Base-by-base conservation (phyloP, 2,113 vertebrate genomes). In the Plecturocebus donacophilus region DNA sequence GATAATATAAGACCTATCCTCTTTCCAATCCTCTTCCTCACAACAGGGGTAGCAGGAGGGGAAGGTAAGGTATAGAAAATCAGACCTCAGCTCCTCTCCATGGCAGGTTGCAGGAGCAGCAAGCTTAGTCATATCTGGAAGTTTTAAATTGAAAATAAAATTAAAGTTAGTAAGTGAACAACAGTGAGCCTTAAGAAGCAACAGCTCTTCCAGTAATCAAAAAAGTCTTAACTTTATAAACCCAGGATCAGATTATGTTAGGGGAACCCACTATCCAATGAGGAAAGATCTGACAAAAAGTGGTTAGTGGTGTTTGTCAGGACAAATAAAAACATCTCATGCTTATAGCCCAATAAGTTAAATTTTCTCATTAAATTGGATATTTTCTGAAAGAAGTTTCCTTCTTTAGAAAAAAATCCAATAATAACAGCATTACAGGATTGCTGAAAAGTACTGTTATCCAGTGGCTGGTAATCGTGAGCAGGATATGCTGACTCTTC, bases 21-120 rank as follows among this genome's bases (percentile, higher is more conserved):
- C 19, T 75, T n/a, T 56, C 8, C 7, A 45, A 77, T 9, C 1
- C 19, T 32, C 17, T 75, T 21, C 0, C 8, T 9, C 25, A 17
- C 6, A 71, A 6, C 4, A 40, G 20, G 8, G 12, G 1, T 30
- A 13, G 42, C 27, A 84, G 6, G 3, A 91, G 25, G 13, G 35
- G 2, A 42, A 30, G 3, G 17, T 27, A 12, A 56, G 2, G 3
- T 32, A 0, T 4, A 2, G 20, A 66, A 75, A 75, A 61, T 1
- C 38, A 49, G 17, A 68, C 2, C 20, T 14, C 66, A 6, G 5
- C 19, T 79, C 5, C 19, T 4, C 2, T 64, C 61, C 27, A 1
- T 4, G 2, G 5, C 23, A 42, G 9, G 11, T 30, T 40, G 6
- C 10, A 68, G 42, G 42, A 82, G 3, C 21, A 35, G 9, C 45